These are phyloP conservation scores for Tineola bisselliella DNA, from an alignment of 2,888 invertebrate species.

Conservation along the genomic window DNA sequence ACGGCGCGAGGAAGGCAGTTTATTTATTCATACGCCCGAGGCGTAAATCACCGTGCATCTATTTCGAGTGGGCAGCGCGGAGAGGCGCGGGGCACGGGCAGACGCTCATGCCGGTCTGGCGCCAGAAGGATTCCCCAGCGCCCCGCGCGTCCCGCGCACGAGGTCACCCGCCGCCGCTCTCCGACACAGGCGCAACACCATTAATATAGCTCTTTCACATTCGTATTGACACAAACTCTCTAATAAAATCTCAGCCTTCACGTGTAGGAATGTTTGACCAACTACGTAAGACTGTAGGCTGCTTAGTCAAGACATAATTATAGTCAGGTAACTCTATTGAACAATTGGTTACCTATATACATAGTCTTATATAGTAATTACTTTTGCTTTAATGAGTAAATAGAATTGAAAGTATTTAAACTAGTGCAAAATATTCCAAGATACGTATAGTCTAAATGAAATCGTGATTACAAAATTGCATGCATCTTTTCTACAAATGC, in stretches of 20 bases:
- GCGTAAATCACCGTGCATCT: slow-evolving; percentile 67
- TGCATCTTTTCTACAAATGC: not conserved
- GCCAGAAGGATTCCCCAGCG: slow-evolving; percentile 70
- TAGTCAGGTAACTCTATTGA: too few relatives aligned
- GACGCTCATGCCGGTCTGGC: slow-evolving; percentile 58
- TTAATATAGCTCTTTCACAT: not conserved
- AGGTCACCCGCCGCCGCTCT: slow-evolving; percentile 20
- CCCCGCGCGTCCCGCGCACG: slow-evolving; percentile 34
- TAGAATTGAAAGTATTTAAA: too few relatives aligned
- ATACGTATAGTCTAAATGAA: too few relatives aligned
- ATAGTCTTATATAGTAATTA: too few relatives aligned
- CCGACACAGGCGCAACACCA: not conserved
- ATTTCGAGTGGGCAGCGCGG: slow-evolving; percentile 48
- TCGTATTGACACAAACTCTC: not conserved
- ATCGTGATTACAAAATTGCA: not conserved
- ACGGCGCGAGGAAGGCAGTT: slow-evolving; percentile 43
- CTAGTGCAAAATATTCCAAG: too few relatives aligned
- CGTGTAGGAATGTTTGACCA: not conserved
- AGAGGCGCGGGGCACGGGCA: slow-evolving; percentile 30
- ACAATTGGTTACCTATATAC: too few relatives aligned
- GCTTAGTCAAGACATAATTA: not conserved
- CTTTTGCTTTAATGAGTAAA: too few relatives aligned
- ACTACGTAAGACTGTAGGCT: not conserved
- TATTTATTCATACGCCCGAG: slow-evolving; percentile 59
- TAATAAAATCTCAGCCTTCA: not conserved